Evolutionary conservation across 1,140 invertebrate genomes (phyloP), one percentile per base, ranked within the genome.

Genomic region (Drosophila oshimai): DNA sequence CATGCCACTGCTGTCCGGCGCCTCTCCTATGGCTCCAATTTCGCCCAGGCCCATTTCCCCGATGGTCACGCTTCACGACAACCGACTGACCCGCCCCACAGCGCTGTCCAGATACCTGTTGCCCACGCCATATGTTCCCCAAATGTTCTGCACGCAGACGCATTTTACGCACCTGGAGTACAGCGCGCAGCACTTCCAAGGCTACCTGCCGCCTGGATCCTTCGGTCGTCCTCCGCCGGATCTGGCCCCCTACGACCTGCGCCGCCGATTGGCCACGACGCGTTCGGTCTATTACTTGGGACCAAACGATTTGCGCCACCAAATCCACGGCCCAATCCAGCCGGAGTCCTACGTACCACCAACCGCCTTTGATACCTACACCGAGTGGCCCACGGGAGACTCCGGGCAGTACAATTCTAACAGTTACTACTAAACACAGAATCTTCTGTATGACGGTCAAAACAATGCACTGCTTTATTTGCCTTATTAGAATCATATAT

Each of bases 271-370:
- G 17, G 26, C 24, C 6, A 44, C 18, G 2, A 26, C 34, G 2
- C 53, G 33, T n/a, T 54, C 55, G 2, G 3, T 28, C 5, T 4
- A 2, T 24, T 37, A 26, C 20, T 20, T 68, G 7, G 22, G 28
- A 1, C 24, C 26, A 2, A n/a, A 55, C 18, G 50, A 69, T 39
- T 6, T 68, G 18, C 49, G 26, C 3, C 49, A 69, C 22, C 26
- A 31, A 6, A 69, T 55, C 2, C 47, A 45, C 4, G 33, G 26
- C 3, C 18, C 12, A 7, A 20, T 4, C 13, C 13, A 6, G 15
- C 28, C 22, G 13, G 22, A 36, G 9, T 10, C 22, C 2, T 54
- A 54, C 47, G 10, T 5, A 9, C 46, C 20, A 0, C 29, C 18
- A 10, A 7, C 29, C 15, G 46, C 10, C 7, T 34, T 54, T 6